Evolutionary conservation across 2,888 invertebrate species (phyloP).

Genomic region (Drosophila melanosoma): DNA sequence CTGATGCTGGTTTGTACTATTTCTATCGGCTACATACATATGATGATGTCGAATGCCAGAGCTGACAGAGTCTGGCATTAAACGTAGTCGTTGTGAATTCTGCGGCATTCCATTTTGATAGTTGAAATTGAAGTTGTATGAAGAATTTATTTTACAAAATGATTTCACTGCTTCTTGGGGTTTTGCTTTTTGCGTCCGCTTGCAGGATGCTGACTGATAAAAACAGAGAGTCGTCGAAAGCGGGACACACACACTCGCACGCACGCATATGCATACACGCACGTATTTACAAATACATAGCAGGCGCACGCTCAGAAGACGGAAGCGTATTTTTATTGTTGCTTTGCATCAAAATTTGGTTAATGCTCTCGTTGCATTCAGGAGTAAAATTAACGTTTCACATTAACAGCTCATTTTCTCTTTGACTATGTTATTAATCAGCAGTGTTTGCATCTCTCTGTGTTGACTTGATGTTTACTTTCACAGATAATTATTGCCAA

Average conservation of each 20-base stretch:
- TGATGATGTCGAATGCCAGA: slow-evolving; percentile 27
- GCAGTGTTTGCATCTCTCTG: not conserved
- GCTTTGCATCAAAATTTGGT: not conserved
- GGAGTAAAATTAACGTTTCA: not conserved
- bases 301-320: slow-evolving; percentile 52
- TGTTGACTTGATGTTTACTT: slow-evolving; percentile 49
- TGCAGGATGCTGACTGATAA: slow-evolving; percentile 27
- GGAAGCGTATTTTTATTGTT: slow-evolving; percentile 19
- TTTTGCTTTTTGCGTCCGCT: slow-evolving; percentile 9
- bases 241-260: slow-evolving; percentile 10
- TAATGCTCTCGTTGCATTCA: not conserved
- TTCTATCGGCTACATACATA: slow-evolving; percentile 9
- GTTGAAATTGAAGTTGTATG: not conserved
- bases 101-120: slow-evolving; percentile 40
- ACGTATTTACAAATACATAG: slow-evolving; percentile 20
- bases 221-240: slow-evolving; percentile 21
- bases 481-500: slow-evolving; percentile 21
- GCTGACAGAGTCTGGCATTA: slow-evolving; percentile 10
- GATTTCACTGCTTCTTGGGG: slow-evolving; percentile 10
- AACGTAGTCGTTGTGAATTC: slow-evolving; percentile 5
- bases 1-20: slow-evolving; percentile 8
- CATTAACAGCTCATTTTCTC: slow-evolving; percentile 12
- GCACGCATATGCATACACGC: slow-evolving; percentile 3
- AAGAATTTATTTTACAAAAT: no score
- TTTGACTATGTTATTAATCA: not conserved